Evolutionary conservation across 1,140 invertebrate species (phyloP), one percentile per base, ranked within the genome.

Genomic region (Idris sp.): DNA sequence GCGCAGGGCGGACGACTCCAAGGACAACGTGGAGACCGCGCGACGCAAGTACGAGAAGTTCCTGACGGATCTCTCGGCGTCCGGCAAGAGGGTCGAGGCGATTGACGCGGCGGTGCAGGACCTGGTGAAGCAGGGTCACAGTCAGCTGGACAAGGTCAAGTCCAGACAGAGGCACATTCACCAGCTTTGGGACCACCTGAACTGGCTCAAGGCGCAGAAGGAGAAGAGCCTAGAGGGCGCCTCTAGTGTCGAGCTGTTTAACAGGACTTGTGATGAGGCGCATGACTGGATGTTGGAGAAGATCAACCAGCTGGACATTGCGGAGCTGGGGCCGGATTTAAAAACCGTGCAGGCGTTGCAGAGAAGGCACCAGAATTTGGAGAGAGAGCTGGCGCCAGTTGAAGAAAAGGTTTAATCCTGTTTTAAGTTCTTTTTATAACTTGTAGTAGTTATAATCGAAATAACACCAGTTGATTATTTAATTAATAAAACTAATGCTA

Each of bases 1-100:
- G n/a, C n/a, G 99, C 14, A 89, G 93, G 31, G 90, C 93, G 7
- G 95, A 97, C 56, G 96, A 98, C 74, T 91, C 91, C 8, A 89
- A 92, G 9, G 95, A 97, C 65, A 95, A 94, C 78, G 96, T 99
- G n/a, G 96, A 98, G 79, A 95, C 93, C 13, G 95, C 96, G 10
- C 96, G 96, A 83, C 91, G 96, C 79, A 98, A 98, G 87, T 98
- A 98, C 86, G 96, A 98, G 91, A 96, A 97, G 88, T 96, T 99
- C 86, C 90, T 98, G 2, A 99, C 97, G 0, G 97, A 98, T 82
- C 86, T 99, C 6, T 97, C 96, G 0, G 97, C 97, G 0, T 97
- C 95, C 15, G 95, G 93, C 2, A 95, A 95, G 76, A 90, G 97
- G 1, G 90, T 99, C 54, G 96, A 97, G 76, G 92, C 92, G 28